A percentile compares a stretch with the other conserved stretches of the same genome.
Conservation (phyloP, 2,888 invertebrate species). For the Oasisia sp. region DNA sequence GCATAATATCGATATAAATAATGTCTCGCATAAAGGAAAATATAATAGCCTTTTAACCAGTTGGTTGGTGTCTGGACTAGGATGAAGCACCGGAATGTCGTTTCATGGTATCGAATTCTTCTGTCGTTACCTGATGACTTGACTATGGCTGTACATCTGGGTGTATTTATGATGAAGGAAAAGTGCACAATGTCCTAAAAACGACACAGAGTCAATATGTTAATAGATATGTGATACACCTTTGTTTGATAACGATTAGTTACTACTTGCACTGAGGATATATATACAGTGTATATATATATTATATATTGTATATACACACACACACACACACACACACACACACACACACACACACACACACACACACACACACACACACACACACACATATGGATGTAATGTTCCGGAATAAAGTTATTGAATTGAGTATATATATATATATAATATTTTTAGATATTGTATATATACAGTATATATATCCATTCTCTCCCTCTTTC, state of each 20-base stretch:
- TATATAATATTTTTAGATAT: no score
- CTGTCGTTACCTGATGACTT: not conserved
- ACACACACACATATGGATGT: conserved; percentile 23
- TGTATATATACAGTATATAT: no score
- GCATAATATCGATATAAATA: not conserved
- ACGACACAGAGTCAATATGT: no score
- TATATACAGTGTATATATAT: conserved; percentile 22
- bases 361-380: conserved; percentile 20
- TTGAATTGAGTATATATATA: not conserved
- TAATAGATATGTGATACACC: no score
- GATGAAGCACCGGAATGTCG: not conserved
- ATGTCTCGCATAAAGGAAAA: not conserved
- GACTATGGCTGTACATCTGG: not conserved
- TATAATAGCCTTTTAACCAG: not conserved
- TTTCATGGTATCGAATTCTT: not conserved
- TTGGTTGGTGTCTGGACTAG: not conserved
- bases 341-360: no score
- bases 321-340: no score
- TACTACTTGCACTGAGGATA: no score
- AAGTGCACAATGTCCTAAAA: not conserved
- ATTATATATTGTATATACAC: no score
- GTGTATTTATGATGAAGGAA: not conserved
- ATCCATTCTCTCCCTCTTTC: not conserved
- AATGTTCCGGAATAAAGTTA: no score
- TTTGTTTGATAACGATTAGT: no score